phyloP scores from a whole-genome alignment of 2,888 invertebrate species.

The Andrena fulva region DNA sequence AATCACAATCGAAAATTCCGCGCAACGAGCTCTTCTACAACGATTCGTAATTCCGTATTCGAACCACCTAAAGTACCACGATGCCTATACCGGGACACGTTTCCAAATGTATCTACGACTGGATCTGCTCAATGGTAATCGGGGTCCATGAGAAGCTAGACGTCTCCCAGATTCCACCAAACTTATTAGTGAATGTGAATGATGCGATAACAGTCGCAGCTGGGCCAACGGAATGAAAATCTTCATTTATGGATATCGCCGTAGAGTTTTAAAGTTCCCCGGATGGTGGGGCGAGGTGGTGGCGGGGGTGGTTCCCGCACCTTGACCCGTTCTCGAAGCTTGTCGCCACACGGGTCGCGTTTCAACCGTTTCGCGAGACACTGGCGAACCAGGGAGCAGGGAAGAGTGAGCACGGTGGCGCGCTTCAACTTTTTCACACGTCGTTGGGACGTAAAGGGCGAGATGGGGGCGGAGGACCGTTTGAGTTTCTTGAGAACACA shows the following conservation, averaged over 20 bases:
- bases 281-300: no score
- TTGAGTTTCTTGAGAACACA: not conserved
- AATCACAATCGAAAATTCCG: no score
- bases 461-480: not conserved
- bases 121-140: no score
- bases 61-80: no score
- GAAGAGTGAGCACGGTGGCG: not conserved
- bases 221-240: not conserved
- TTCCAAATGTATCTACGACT: no score
- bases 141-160: no score
- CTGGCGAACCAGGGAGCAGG: slow-evolving; percentile 4
- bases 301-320: slow-evolving; percentile 1
- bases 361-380: slow-evolving; percentile 33
- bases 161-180: no score
- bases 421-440: slow-evolving; percentile 25
- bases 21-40: no score
- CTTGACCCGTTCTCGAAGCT: slow-evolving; percentile 39
- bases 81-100: no score
- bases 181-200: no score
- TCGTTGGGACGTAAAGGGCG: not conserved
- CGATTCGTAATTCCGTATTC: no score
- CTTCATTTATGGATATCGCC: slow-evolving; percentile 28
- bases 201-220: not conserved
- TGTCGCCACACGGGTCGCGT: slow-evolving; percentile 28
- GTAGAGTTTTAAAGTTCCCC: slow-evolving; percentile 18